These are phyloP conservation scores for Helicoverpa armigera DNA, from an alignment of 1,140 invertebrate species.

Conservation along the genomic window DNA sequence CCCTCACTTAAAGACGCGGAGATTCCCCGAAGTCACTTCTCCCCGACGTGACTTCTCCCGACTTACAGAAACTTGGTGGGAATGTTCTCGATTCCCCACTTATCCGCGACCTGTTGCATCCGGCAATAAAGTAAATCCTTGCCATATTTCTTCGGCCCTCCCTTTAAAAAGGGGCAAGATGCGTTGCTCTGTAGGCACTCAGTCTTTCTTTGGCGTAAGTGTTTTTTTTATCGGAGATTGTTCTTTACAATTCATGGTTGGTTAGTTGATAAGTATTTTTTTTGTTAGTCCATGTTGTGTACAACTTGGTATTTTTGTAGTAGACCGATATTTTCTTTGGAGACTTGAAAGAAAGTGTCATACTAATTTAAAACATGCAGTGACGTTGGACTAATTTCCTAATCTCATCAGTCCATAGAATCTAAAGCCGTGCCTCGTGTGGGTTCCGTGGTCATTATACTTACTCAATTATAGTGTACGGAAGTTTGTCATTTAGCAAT, in stretches of 20 bases:
- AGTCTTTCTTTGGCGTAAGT: background rate
- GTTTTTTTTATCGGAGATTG: background rate
- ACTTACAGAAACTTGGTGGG: conserved; percentile 64
- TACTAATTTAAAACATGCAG: too few species aligned
- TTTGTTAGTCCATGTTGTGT: too few species aligned
- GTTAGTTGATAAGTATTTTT: too few species aligned
- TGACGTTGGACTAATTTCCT: background rate
- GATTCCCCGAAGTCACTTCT: conserved; percentile 48
- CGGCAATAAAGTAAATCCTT: conserved; percentile 81
- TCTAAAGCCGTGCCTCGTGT: background rate
- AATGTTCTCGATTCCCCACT: conserved; percentile 54
- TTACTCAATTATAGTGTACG: conserved; percentile 55
- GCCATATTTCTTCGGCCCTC: conserved; percentile 47
- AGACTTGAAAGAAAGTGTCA: too few species aligned
- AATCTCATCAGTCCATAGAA: background rate
- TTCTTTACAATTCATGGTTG: too few species aligned
- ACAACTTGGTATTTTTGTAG: too few species aligned
- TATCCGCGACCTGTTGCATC: conserved; percentile 78
- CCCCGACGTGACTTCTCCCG: conserved; percentile 53
- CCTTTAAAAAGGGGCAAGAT: conserved; percentile 43
- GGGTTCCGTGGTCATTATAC: conserved; percentile 18
- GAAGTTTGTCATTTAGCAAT: conserved; percentile 72
- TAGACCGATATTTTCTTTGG: too few species aligned
- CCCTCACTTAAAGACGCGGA: conserved; percentile 56
- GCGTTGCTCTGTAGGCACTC: conserved; percentile 8